Evolutionary conservation across 2,888 invertebrate genomes (phyloP).

Genomic region (Ptilodon capucinus): DNA sequence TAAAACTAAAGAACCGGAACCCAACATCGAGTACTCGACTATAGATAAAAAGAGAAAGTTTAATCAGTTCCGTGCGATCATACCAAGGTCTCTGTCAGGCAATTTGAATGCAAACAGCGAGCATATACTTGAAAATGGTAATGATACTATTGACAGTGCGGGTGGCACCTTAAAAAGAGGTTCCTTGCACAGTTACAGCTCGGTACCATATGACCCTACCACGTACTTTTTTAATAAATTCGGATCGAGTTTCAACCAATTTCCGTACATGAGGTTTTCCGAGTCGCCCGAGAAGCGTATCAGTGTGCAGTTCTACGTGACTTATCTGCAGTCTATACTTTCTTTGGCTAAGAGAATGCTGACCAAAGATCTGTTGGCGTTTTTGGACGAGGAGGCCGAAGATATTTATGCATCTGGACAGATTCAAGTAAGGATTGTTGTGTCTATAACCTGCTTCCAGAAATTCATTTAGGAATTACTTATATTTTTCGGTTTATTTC

Average conservation of each 20-base stretch:
- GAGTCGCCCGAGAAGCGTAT: conserved; percentile 87
- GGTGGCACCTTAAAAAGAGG: conserved; percentile 65
- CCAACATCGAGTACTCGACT: conserved; percentile 68
- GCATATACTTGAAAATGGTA: conserved; percentile 66
- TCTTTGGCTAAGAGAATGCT: conserved; percentile 92
- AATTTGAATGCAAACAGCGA: conserved; percentile 87
- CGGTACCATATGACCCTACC: conserved; percentile 89
- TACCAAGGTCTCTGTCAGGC: conserved; percentile 95
- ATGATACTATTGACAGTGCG: conserved; percentile 57
- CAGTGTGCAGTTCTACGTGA: conserved; percentile 87
- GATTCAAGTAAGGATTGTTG: conserved; percentile 75
- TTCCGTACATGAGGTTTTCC: conserved; percentile 90
- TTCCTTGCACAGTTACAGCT: conserved; percentile 83
- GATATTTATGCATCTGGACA: conserved; percentile 89
- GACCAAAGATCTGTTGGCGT: conserved; percentile 90
- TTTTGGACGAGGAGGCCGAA: conserved; percentile 92
- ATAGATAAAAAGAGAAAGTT: conserved; percentile 86
- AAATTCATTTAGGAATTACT: too few species aligned
- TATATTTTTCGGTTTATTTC: too few species aligned
- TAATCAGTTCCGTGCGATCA: conserved; percentile 92
- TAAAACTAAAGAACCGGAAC: conserved; percentile 70
- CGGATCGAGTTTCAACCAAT: conserved; percentile 96
- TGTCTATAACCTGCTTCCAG: too few species aligned
- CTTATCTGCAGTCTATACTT: conserved; percentile 91
- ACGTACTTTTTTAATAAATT: conserved; percentile 95